Evolutionary conservation across 2,888 invertebrate genomes (phyloP).

Genomic region (Tethea ocularis): DNA sequence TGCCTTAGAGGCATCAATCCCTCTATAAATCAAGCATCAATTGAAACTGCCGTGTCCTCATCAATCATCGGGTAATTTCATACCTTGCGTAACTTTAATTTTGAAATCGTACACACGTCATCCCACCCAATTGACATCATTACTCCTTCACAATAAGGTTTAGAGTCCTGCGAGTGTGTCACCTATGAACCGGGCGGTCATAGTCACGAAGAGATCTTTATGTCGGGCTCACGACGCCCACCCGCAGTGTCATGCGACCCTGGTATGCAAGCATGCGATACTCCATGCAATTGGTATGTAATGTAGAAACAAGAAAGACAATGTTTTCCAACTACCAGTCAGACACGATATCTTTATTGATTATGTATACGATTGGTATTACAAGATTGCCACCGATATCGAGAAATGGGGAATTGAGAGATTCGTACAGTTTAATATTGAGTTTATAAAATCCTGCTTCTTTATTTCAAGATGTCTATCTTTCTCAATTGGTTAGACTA

Average conservation of each 20-base stretch:
- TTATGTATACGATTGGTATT: conserved; percentile 19
- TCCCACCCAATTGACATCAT: conserved; percentile 2
- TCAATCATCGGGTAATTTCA: conserved; percentile 2
- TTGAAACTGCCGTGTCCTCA: conserved; percentile 1
- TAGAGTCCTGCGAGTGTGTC: conserved; percentile 15
- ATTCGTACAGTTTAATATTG: neutral
- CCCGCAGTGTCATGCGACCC: conserved; percentile 48
- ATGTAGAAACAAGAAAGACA: conserved; percentile 23
- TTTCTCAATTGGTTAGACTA: too few species aligned
- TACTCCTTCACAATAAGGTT: conserved; percentile 7
- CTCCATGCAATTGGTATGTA: conserved; percentile 19
- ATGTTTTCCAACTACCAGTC: conserved; percentile 9
- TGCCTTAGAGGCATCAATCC: conserved; percentile 1
- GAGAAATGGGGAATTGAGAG: neutral
- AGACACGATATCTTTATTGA: neutral
- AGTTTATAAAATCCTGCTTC: neutral
- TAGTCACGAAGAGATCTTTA: conserved; percentile 13
- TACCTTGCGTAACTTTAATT: conserved; percentile 7
- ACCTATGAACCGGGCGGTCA: conserved; percentile 34
- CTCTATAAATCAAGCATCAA: neutral
- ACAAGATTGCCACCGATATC: neutral
- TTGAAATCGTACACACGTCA: neutral
- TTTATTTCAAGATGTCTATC: neutral
- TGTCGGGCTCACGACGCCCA: conserved; percentile 28
- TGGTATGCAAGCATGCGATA: conserved; percentile 41